Evolutionary conservation across 2,113 vertebrate species (phyloP), one percentile per base, ranked within the genome.

Genomic region (Ophthalmolycus amberensis): DNA sequence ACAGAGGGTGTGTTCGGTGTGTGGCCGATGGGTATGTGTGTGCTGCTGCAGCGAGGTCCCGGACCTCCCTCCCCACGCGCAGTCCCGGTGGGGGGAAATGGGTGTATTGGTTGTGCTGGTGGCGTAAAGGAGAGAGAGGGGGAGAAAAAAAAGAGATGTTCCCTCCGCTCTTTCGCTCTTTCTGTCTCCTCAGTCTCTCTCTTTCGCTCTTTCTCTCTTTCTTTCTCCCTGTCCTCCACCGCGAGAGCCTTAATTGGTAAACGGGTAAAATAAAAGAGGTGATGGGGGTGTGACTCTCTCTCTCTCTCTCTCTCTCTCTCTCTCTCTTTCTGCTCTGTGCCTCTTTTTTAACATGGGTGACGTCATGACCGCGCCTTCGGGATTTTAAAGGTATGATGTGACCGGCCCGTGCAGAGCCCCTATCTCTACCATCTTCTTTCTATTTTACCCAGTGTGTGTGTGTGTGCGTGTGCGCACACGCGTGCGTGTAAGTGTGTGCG

Each of bases 341-440:
- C 29, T 59, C 22, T 66, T 32, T 44, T 29, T 32, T 40, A 25
- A 56, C n/a, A 66, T 32, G 27, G 85, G 82, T 93, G 93, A 95
- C 92, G 95, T 93, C 92, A 95, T 93, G 92, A 90, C 95, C 94
- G 93, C 94, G 94, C 95, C 95, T 94, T 91, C 83, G 34, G 74
- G 91, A 94, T 93, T 90, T 88, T 93, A 88, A 93, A 93, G 92
- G 88, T 94, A 93, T 95, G 94, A 95, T 92, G 95, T 95, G 94
- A 94, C 73, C 76, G 58, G 50, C 63, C 71, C 72, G 29, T 29
- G 83, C 59, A 65, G 80, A n/a, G 76, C 83, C 85, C 76, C 76
- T 72, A 88, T 79, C 70, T 37, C 75, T 22, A 76, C 69, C 70
- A 40, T 73, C 78, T 71, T 75, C n/a, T 38, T 25, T 63, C 67